phyloP scores from a whole-genome alignment of 2,888 invertebrate species.

The Pyralis farinalis region DNA sequence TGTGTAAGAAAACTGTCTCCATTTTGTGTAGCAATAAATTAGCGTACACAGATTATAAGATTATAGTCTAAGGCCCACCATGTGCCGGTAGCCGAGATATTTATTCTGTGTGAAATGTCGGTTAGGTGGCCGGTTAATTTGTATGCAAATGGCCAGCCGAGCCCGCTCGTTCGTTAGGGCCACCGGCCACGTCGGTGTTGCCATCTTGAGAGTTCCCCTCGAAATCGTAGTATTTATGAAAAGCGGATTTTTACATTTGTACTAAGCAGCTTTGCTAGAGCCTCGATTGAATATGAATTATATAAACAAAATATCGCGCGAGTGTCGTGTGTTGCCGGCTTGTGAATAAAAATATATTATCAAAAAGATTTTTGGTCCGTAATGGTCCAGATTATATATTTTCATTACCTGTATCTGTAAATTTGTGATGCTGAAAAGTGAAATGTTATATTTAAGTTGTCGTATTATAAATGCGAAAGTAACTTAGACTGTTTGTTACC shows the following conservation, averaged over 20 bases:
- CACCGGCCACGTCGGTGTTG: conserved; percentile 14
- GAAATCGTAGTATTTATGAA: conserved; percentile 5
- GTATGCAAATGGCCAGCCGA: conserved; percentile 63
- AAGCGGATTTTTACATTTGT: conserved; percentile 7
- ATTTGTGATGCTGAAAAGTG: too few species aligned
- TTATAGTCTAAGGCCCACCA: conserved; percentile 8
- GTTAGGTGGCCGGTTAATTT: conserved; percentile 63
- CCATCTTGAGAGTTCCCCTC: conserved; percentile 6
- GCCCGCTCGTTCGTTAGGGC: conserved; percentile 25
- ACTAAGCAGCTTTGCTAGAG: too few species aligned
- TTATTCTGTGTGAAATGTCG: conserved; percentile 67
- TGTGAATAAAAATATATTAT: too few species aligned
- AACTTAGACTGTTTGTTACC: too few species aligned
- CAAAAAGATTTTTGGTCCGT: too few species aligned
- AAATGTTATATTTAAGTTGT: too few species aligned
- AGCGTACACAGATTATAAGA: conserved; percentile 4
- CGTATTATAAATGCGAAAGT: too few species aligned
- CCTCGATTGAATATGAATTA: neutral
- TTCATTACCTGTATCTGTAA: too few species aligned
- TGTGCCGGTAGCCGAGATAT: conserved; percentile 39
- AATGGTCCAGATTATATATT: too few species aligned
- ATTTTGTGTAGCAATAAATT: conserved; percentile 6
- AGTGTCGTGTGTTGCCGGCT: too few species aligned
- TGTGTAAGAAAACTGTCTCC: conserved; percentile 1
- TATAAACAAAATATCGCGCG: too few species aligned